Evolutionary conservation across 2,888 invertebrate genomes (phyloP).

Genomic region (Apamea crenata): DNA sequence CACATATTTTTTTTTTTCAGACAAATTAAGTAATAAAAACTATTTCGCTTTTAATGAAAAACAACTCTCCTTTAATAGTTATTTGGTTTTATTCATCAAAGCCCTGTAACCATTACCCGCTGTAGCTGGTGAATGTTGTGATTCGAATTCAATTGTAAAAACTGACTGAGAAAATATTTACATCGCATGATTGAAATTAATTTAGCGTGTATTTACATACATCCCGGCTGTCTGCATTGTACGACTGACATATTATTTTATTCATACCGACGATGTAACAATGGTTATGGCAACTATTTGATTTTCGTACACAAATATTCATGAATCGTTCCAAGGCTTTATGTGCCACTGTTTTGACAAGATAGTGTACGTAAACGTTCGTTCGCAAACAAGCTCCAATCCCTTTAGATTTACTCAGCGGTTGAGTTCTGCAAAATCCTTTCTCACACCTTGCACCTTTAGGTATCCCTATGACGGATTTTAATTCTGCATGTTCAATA

Average conservation of each 20-base stretch:
- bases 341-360: slow-evolving; percentile 24
- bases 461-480: not conserved
- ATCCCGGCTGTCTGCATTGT: slow-evolving; percentile 44
- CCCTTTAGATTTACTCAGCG: not conserved
- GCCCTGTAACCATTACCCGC: not conserved
- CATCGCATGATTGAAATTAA: slow-evolving; percentile 64
- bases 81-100: slow-evolving; percentile 26
- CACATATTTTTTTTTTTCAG: slow-evolving; percentile 6
- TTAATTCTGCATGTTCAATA: not conserved
- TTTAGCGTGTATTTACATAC: slow-evolving; percentile 55
- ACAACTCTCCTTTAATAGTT: slow-evolving; percentile 15
- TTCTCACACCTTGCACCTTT: not conserved
- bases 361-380: slow-evolving; percentile 6
- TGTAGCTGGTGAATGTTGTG: slow-evolving; percentile 33
- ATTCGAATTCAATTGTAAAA: slow-evolving; percentile 57
- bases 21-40: not conserved
- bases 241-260: slow-evolving; percentile 54
- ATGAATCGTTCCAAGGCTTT: slow-evolving; percentile 50
- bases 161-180: slow-evolving; percentile 60
- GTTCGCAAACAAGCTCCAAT: slow-evolving; percentile 1
- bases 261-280: slow-evolving; percentile 52
- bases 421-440: not conserved
- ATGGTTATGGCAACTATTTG: slow-evolving; percentile 41
- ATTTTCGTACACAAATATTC: slow-evolving; percentile 52
- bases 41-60: slow-evolving; percentile 12